Conservation (phyloP, 2,797 vertebrate genomes). For the Microcaecilia unicolor region DNA sequence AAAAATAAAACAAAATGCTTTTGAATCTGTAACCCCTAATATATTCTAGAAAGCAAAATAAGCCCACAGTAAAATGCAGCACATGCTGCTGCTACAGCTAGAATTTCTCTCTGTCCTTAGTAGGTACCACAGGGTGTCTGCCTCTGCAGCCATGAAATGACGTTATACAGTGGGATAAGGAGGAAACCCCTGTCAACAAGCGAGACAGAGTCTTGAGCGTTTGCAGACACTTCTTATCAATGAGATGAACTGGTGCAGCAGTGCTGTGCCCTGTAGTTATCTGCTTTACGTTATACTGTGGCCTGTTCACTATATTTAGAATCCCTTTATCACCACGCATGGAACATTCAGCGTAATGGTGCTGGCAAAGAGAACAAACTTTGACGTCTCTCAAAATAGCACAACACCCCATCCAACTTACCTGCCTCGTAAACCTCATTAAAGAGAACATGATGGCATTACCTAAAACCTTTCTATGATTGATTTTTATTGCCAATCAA, state of each 20-base stretch:
- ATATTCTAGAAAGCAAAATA: background rate
- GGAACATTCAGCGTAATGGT: background rate
- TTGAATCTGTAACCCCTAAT: too few relatives aligned
- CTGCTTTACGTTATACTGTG: background rate
- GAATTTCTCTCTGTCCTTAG: constrained; percentile 10
- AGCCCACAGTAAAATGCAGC: constrained; percentile 1
- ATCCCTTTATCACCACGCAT: background rate
- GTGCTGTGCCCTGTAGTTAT: background rate
- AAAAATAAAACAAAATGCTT: too few relatives aligned
- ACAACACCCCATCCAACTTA: too few relatives aligned
- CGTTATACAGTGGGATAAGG: background rate
- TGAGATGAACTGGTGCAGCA: background rate
- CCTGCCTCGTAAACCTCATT: too few relatives aligned
- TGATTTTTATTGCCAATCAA: too few relatives aligned
- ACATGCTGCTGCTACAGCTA: background rate
- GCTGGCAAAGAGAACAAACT: background rate
- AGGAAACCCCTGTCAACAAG: background rate
- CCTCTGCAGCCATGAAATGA: background rate
- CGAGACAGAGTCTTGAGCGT: background rate
- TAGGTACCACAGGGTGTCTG: background rate
- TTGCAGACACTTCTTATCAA: background rate
- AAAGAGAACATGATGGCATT: too few relatives aligned
- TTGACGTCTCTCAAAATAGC: too few relatives aligned
- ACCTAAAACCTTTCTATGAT: too few relatives aligned
- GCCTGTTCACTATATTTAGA: background rate